Evolutionary conservation across 2,888 invertebrate genomes (phyloP).

Genomic region (Agapostemon virescens): DNA sequence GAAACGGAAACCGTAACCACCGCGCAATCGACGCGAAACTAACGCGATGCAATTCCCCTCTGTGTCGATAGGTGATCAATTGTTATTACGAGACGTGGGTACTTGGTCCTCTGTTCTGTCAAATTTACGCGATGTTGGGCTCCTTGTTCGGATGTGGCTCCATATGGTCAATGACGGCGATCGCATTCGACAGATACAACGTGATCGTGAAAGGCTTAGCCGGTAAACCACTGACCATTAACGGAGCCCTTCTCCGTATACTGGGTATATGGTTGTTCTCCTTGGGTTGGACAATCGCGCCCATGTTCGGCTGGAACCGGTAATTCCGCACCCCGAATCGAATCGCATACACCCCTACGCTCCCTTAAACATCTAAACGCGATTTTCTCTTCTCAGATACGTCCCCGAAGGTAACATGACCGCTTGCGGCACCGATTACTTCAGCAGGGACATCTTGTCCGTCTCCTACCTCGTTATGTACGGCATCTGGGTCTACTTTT

Average conservation of each 20-base stretch:
- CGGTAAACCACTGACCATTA: constrained; percentile 91
- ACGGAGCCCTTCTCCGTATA: constrained; percentile 89
- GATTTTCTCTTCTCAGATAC: constrained; percentile 83
- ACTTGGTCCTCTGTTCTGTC: constrained; percentile 89
- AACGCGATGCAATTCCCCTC: background rate
- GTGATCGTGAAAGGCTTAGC: constrained; percentile 95
- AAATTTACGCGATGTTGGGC: constrained; percentile 92
- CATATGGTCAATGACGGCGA: constrained; percentile 96
- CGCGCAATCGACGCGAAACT: background rate
- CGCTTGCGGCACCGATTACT: constrained; percentile 94
- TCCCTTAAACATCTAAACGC: background rate
- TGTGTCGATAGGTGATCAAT: constrained; percentile 83
- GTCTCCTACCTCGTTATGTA: constrained; percentile 91
- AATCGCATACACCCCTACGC: background rate
- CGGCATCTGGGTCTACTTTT: constrained; percentile 89
- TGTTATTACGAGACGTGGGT: constrained; percentile 88
- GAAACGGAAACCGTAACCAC: background rate
- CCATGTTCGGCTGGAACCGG: constrained; percentile 94
- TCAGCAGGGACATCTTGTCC: constrained; percentile 88
- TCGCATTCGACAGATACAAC: constrained; percentile 95
- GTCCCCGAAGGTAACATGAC: constrained; percentile 97
- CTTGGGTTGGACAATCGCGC: constrained; percentile 90
- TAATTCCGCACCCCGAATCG: constrained; percentile 71
- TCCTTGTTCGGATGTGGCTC: constrained; percentile 94
- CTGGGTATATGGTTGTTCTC: constrained; percentile 90